Conservation (phyloP, 2,797 vertebrate species). For the Lophius americanus region DNA sequence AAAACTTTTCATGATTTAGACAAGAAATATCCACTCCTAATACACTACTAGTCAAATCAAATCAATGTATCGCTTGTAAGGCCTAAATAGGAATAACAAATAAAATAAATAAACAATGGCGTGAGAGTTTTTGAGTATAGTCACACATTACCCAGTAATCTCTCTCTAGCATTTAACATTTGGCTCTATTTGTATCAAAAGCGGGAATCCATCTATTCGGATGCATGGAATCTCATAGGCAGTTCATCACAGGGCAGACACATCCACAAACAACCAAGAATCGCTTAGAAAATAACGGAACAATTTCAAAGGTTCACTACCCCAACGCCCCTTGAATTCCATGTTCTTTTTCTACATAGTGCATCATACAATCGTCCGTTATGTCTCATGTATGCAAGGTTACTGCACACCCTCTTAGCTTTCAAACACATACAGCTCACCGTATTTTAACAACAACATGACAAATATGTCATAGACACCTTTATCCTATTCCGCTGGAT, state of each 20-base stretch:
- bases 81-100: too few species aligned
- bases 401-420: neutral
- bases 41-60: too few species aligned
- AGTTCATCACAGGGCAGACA: too few species aligned
- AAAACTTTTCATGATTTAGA: neutral
- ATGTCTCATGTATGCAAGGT: neutral
- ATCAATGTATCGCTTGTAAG: too few species aligned
- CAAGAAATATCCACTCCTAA: neutral
- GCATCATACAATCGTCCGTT: too few species aligned
- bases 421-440: neutral
- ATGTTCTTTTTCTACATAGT: neutral
- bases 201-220: too few species aligned
- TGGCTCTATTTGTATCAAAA: neutral
- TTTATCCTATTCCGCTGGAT: neutral
- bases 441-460: neutral
- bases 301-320: neutral
- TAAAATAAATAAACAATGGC: too few species aligned
- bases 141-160: neutral
- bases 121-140: too few species aligned
- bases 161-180: neutral
- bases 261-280: too few species aligned
- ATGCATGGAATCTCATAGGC: too few species aligned
- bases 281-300: conserved; percentile 1
- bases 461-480: neutral
- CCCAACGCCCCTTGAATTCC: neutral